These are phyloP conservation scores for Stichopus chloronotus DNA, from an alignment of 35 echinoderm and acorn worm genomes.

Conservation along the genomic window DNA sequence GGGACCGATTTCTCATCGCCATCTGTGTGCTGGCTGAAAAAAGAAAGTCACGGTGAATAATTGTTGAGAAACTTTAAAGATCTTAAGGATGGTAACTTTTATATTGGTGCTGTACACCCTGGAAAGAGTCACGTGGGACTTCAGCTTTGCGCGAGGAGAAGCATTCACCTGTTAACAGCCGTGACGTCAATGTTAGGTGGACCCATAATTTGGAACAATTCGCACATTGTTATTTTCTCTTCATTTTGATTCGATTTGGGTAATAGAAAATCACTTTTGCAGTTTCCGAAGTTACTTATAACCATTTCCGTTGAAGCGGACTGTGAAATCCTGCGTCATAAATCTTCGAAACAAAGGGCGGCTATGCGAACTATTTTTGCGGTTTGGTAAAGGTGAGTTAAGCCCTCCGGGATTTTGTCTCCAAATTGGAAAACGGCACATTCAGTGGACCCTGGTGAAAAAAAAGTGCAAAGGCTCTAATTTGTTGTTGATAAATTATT, in stretches of 20 bases:
- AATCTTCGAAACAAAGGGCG: slow-evolving; percentile 51
- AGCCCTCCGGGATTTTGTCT: neutral
- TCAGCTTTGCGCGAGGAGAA: neutral
- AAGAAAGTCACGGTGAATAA: neutral
- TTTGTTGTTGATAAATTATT: neutral
- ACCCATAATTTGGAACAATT: slow-evolving; percentile 7
- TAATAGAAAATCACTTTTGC: neutral
- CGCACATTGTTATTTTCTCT: neutral
- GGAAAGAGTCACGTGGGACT: slow-evolving; percentile 48
- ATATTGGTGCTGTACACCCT: slow-evolving; percentile 25
- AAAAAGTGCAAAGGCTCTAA: neutral
- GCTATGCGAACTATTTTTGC: slow-evolving; percentile 34
- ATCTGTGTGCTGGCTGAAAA: neutral
- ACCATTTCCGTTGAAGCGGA: slow-evolving; percentile 4
- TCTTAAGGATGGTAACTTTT: slow-evolving; percentile 26
- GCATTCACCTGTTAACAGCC: slow-evolving; percentile 21
- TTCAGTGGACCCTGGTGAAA: neutral
- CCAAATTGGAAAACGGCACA: slow-evolving; percentile 11
- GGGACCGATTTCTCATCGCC: neutral
- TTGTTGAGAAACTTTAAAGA: neutral
- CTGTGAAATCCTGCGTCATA: slow-evolving; percentile 4
- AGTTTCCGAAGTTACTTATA: slow-evolving; percentile 27
- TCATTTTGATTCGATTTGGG: slow-evolving; percentile 12
- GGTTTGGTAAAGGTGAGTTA: neutral
- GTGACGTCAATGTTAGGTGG: slow-evolving; percentile 30